These are phyloP conservation scores for Athetis lepigone DNA, from an alignment of 2,888 invertebrate genomes.

Conservation along the genomic window DNA sequence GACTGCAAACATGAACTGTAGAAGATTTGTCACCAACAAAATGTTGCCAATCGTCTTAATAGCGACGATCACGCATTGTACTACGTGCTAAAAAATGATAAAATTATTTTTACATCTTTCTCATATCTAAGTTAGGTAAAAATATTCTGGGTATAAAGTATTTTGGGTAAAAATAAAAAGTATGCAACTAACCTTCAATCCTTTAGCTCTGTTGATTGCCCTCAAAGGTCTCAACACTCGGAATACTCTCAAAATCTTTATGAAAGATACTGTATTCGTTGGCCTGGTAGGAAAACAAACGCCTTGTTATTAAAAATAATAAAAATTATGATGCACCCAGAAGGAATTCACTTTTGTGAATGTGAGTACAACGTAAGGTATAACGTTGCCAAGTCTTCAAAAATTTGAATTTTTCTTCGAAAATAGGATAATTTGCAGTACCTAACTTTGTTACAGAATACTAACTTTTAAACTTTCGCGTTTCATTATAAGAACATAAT, in stretches of 20 bases:
- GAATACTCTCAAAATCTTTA: conserved; percentile 99
- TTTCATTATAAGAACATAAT: too few relatives aligned
- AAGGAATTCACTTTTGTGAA: too few relatives aligned
- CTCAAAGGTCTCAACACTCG: conserved; percentile 98
- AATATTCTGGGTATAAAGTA: too few relatives aligned
- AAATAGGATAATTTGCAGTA: too few relatives aligned
- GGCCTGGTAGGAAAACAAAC: conserved; percentile 85
- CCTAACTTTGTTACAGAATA: too few relatives aligned
- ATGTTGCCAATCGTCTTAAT: conserved; percentile 99
- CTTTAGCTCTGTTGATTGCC: conserved; percentile 99
- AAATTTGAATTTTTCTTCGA: too few relatives aligned
- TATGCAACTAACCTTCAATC: conserved; percentile 96
- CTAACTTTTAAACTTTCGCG: too few relatives aligned
- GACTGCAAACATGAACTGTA: conserved; percentile 99
- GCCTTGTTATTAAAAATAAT: neutral
- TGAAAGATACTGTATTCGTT: conserved; percentile 95
- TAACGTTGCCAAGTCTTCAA: too few relatives aligned
- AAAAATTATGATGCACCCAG: neutral
- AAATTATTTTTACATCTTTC: conserved; percentile 56
- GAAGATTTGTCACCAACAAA: conserved; percentile 99
- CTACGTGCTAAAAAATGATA: conserved; percentile 96
- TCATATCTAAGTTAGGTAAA: conserved; percentile 7
- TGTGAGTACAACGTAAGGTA: too few relatives aligned
- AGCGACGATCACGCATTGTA: conserved; percentile 99
- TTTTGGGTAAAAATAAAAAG: neutral